Base-by-base conservation (phyloP, 2,113 vertebrate species). In the Sturnira hondurensis region DNA sequence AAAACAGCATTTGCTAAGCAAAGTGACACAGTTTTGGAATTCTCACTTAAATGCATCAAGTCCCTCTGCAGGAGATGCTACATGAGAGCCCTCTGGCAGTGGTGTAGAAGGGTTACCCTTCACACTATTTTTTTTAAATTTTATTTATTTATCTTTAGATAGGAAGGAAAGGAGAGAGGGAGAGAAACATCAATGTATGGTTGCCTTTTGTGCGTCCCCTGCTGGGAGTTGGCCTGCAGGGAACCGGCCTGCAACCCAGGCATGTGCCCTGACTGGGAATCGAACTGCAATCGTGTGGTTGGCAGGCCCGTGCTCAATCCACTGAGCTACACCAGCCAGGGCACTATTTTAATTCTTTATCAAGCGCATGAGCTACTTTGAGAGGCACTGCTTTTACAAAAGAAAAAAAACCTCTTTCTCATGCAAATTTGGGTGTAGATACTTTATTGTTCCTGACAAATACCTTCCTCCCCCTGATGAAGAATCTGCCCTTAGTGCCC, bases 1-100 rank as follows among this genome's bases (percentile, higher is more conserved):
- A 74, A 91, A 96, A 85, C 19, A 41, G 36, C 61, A 67, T 95
- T 67, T 93, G 58, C 61, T 43, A 63, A 90, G 61, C 56, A 94
- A 83, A 92, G 26, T 43, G 43, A 86, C 58, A 41, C 7, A 68
- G 28, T 84, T 96, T 90, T 63, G 74, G 38, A 67, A 71, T 81
- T 83, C 67, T 91, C 93, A 80, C 17, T 93, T 91, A 73, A 81
- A 63, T 67, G 19, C 26, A 76, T 82, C 78, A 52, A 70, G 68
- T 19, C 43, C 26, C 89, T 31, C 65, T 58, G 5, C 33, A 58
- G 36, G 9, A 82, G 16, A 54, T 22, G 19, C 15, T 86, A 47
- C 33, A 26, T 36, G 70, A 54, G 22, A 93, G 77, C 15, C 33
- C 45, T 85, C 9, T 17, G 31, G 9, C 54, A 93, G 31, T 20